These are phyloP conservation scores for Melanotus villosus DNA, from an alignment of 2,888 invertebrate genomes.

Conservation along the genomic window DNA sequence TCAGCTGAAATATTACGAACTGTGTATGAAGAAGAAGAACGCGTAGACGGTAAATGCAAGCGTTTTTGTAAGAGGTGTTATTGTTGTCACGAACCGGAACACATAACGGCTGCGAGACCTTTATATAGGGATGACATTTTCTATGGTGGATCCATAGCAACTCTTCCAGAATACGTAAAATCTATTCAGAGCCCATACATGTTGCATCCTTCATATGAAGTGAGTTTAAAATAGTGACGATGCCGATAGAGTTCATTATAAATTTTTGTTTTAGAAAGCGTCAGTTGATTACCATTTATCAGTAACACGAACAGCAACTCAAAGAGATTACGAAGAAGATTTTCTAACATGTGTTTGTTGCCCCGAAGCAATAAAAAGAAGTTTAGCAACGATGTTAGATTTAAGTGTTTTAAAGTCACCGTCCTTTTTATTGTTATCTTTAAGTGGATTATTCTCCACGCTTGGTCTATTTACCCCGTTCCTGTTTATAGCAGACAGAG, in stretches of 20 bases:
- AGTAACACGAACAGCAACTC: constrained; percentile 71
- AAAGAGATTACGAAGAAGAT: constrained; percentile 66
- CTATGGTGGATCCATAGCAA: constrained; percentile 68
- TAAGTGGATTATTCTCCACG: constrained; percentile 77
- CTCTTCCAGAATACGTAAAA: constrained; percentile 65
- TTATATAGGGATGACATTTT: constrained; percentile 81
- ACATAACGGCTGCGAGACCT: constrained; percentile 63
- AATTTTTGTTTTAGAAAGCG: constrained; percentile 61
- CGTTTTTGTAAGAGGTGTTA: not conserved
- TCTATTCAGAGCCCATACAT: constrained; percentile 55
- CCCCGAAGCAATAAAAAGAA: constrained; percentile 59
- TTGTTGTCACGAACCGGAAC: not conserved
- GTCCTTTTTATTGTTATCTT: constrained; percentile 63
- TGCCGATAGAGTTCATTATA: not conserved
- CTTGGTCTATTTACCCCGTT: constrained; percentile 87
- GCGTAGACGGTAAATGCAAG: not conserved
- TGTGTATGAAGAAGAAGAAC: constrained; percentile 49
- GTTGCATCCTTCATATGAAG: too few species aligned
- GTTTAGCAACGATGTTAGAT: constrained; percentile 63
- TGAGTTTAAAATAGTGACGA: too few species aligned
- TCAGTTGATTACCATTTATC: constrained; percentile 72
- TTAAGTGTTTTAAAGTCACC: constrained; percentile 57
- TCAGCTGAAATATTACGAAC: constrained; percentile 41
- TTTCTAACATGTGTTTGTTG: constrained; percentile 66
- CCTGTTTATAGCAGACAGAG: constrained; percentile 75